phyloP scores from a whole-genome alignment of 2,113 vertebrate species.

The Panthera leo region DNA sequence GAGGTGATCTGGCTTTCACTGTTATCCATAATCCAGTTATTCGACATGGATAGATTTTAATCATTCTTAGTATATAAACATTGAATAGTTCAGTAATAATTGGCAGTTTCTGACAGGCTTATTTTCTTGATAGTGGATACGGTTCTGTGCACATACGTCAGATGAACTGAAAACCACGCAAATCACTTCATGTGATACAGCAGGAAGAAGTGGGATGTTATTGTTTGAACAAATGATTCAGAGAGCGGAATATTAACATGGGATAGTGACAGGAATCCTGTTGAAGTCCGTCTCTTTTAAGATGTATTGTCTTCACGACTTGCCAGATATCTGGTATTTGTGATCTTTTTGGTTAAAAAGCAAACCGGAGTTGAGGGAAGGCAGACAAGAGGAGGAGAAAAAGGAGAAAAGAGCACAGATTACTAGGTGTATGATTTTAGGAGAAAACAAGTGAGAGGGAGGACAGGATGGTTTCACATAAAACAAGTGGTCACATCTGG shows the following conservation, averaged over 20 bases:
- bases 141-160: slow-evolving; percentile 41
- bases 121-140: slow-evolving; percentile 34
- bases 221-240: slow-evolving; percentile 49
- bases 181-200: slow-evolving; percentile 2
- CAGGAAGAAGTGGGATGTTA: background rate
- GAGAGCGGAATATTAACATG: slow-evolving; percentile 29
- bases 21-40: slow-evolving; percentile 59
- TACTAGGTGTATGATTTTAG: background rate
- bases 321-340: background rate
- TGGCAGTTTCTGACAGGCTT: slow-evolving; percentile 75
- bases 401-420: background rate
- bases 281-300: slow-evolving; percentile 35
- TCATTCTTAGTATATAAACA: slow-evolving; percentile 41
- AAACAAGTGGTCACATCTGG: background rate
- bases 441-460: background rate
- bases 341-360: background rate
- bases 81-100: slow-evolving; percentile 52
- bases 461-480: slow-evolving; percentile 29
- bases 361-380: background rate
- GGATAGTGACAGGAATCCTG: background rate
- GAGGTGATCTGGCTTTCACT: slow-evolving; percentile 51
- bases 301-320: slow-evolving; percentile 13
- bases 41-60: slow-evolving; percentile 47
- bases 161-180: slow-evolving; percentile 38
- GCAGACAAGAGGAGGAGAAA: background rate